Evolutionary conservation across 2,888 invertebrate genomes (phyloP).

Genomic region (Drosophila kambysellisi): DNA sequence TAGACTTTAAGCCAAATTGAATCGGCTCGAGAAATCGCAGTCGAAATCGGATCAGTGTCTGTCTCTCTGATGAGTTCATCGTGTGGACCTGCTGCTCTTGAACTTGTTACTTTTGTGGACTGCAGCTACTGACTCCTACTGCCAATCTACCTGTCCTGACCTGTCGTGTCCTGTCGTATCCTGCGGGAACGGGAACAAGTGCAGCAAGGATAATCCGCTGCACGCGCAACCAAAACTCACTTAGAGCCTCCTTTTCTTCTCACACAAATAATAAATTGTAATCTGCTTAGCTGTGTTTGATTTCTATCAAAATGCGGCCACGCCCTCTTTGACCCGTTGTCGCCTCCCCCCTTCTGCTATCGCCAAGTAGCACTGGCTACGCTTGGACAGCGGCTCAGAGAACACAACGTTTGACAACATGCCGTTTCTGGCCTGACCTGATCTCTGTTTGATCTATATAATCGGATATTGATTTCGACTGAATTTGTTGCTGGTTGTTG

Average conservation of each 20-base stretch:
- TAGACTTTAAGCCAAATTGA: slow-evolving; percentile 83
- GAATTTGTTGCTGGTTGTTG: slow-evolving; percentile 47
- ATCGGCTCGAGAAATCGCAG: slow-evolving; percentile 62
- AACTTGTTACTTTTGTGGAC: slow-evolving; percentile 62
- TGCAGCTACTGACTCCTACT: slow-evolving; percentile 20
- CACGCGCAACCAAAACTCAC: slow-evolving; percentile 65
- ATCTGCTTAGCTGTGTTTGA: slow-evolving; percentile 73
- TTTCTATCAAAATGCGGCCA: slow-evolving; percentile 77
- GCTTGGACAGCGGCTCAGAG: slow-evolving; percentile 69
- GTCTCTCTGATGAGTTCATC: slow-evolving; percentile 73
- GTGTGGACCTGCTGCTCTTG: slow-evolving; percentile 48
- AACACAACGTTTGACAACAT: slow-evolving; percentile 75
- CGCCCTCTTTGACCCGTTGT: slow-evolving; percentile 62
- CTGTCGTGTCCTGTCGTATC: background rate
- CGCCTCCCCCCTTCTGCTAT: slow-evolving; percentile 3
- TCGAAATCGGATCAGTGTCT: slow-evolving; percentile 65
- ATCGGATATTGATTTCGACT: slow-evolving; percentile 79
- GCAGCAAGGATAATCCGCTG: slow-evolving; percentile 70
- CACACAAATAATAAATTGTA: slow-evolving; percentile 79
- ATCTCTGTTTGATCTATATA: slow-evolving; percentile 74
- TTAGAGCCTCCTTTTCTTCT: slow-evolving; percentile 36
- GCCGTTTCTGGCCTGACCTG: slow-evolving; percentile 66
- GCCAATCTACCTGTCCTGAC: slow-evolving; percentile 19
- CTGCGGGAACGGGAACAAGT: slow-evolving; percentile 57
- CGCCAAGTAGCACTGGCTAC: slow-evolving; percentile 22